Evolutionary conservation across 2,113 vertebrate species (phyloP).

Genomic region (Mystacornis crossleyi): DNA sequence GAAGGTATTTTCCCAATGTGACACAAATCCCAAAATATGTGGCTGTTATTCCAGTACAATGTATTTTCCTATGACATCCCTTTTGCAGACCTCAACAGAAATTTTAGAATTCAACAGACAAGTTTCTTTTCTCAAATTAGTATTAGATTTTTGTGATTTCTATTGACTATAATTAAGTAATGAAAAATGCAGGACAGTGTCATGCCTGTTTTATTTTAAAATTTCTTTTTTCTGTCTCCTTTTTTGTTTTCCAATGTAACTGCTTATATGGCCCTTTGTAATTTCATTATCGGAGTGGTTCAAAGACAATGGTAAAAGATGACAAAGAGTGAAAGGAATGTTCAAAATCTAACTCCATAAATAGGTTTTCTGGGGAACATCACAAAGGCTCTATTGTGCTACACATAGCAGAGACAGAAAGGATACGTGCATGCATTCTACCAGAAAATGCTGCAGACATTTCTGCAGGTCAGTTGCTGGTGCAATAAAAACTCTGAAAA

Average conservation of each 20-base stretch:
- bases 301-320: background rate
- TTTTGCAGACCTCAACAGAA: background rate
- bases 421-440: accelerated
- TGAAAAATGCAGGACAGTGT: background rate
- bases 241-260: background rate
- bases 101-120: background rate
- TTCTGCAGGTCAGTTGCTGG: background rate
- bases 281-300: background rate
- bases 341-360: slow-evolving; percentile 1
- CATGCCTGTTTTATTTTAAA: background rate
- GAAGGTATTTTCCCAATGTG: background rate
- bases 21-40: background rate
- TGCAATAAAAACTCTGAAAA: background rate
- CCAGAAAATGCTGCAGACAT: background rate
- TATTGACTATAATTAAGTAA: background rate
- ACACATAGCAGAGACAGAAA: background rate
- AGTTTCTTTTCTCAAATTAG: background rate
- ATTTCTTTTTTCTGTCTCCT: background rate
- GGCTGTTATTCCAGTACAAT: background rate
- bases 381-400: slow-evolving; percentile 19
- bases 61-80: background rate
- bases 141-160: background rate
- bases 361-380: background rate
- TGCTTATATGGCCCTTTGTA: background rate
- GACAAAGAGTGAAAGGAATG: slow-evolving; percentile 48